Evolutionary conservation across 2,113 vertebrate genomes (phyloP), one percentile per base, ranked within the genome.

Genomic region (Caloenas nicobarica): DNA sequence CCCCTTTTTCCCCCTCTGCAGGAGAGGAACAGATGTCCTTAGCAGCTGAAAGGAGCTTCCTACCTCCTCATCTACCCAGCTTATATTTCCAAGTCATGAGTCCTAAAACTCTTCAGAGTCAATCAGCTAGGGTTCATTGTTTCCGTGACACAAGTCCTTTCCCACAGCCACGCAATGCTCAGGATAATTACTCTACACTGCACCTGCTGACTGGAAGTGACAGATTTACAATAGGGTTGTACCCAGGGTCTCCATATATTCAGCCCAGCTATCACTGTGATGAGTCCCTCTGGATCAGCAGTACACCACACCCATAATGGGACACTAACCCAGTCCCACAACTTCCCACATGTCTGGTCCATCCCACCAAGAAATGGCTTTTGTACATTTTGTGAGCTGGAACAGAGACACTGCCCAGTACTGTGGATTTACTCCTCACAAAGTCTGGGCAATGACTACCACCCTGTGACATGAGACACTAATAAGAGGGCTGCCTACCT

Each of bases 11-110:
- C 14, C 11, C 14, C 38, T 56, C 54, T 81, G 38, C 34, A 68
- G 34, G 50, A 88, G 42, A 91, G 51, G 48, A 94, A 86, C 76
- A 93, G 90, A 94, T 94, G 88, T 86, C 53, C 34, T 71, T 10
- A 88, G 53, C 48, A 91, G 78, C 48, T 0, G 0, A 81, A 92
- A 90, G 56, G 13, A 90, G 29, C 61, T 93, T 94, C 68, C 65
- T 90, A 26, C 33, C 33, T 93, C 60, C 48, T 91, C 69, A 34
- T 70, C 48, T 62, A 62, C 10, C 4, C 36, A 71, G 25, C 33
- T 86, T 86, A 6, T 64, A 91, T 51, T 94, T 88, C 82, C 80
- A 78, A 81, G 46, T 74, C 25, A 44, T 44, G 18, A 83, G 34
- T 62, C 51, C 53, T 68, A 60, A 70, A 90, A 84, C 34, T 86